phyloP scores from a whole-genome alignment of 2,113 vertebrate species.

The Microcebus tavaratra region DNA sequence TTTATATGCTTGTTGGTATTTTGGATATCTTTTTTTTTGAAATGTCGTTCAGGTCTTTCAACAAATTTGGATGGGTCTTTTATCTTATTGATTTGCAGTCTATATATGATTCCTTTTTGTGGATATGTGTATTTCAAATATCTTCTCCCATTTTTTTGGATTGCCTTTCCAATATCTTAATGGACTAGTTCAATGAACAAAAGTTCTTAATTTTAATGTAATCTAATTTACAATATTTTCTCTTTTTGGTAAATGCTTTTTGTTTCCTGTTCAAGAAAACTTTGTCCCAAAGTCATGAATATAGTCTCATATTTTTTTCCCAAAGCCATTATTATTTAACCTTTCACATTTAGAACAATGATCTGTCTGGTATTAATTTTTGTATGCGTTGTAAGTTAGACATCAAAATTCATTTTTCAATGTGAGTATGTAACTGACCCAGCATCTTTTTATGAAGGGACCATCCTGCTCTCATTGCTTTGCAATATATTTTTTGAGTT shows the following conservation, averaged over 20 bases:
- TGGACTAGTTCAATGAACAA: neutral
- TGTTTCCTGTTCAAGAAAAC: neutral
- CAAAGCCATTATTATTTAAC: neutral
- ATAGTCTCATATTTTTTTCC: neutral
- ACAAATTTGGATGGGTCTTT: neutral
- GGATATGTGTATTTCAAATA: neutral
- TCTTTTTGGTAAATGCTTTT: neutral
- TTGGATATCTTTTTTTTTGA: neutral
- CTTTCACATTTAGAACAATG: neutral
- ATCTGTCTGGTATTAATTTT: neutral
- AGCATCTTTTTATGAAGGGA: neutral
- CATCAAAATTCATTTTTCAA: neutral
- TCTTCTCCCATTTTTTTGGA: neutral
- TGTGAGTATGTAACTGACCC: neutral
- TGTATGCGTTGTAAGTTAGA: neutral
- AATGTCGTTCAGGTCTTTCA: neutral
- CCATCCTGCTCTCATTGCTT: neutral
- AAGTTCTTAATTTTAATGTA: constrained; percentile 12
- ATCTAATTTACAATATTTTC: neutral
- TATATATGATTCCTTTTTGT: neutral
- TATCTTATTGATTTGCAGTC: neutral
- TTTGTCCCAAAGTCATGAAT: neutral
- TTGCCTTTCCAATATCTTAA: neutral
- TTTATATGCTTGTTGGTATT: neutral
- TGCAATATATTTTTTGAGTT: neutral